Base-by-base conservation (phyloP, 1,140 invertebrate genomes). In the Drosophila pallidifrons region DNA sequence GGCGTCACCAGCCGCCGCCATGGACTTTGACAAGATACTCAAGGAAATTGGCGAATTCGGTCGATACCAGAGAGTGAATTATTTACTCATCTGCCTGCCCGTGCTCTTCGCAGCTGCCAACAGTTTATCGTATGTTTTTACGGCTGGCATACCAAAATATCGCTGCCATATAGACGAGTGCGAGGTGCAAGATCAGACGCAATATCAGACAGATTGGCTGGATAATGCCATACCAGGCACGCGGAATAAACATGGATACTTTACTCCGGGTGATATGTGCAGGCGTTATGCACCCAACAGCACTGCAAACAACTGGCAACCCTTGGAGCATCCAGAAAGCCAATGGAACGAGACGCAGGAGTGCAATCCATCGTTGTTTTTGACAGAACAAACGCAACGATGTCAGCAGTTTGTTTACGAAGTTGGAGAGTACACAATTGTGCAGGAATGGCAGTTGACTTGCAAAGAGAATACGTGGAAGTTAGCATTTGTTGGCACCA, bases 391-490 rank as follows among this genome's bases (percentile, higher is more conserved):
- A 51, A 73, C 30, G 10, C 57, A 85, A 75, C 64, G 89, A 46
- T 95, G 94, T 73, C 76, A 87, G 30, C 64, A 92, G 8, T 94
- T 94, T 92, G 92, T 95, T 0, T 95, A 93, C 80, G 91, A 91
- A 11, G 66, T 75, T 10, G 52, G 87, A 8, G 94, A 95, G 75
- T 80, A 87, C 5, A 95, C 94, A 0, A 95, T 95, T 76, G 94
- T 95, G 0, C 93, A 93, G 74, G 94, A 95, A 93, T 95, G 94
- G 93, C 88, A 93, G 0, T 85, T 95, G n/a, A 94, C 94, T 10
- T 95, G 94, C 74, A 81, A 92, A 32, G 93, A 95, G 75, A 95
- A 95, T 66, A 91, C 93, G 68, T 95, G 95, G 95, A 95, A 95
- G 73, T 82, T 95, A 46, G 94, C 95, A 0, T 92, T 95, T 20